Base-by-base conservation (phyloP, 2,113 vertebrate species). In the Lophochroa leadbeateri region DNA sequence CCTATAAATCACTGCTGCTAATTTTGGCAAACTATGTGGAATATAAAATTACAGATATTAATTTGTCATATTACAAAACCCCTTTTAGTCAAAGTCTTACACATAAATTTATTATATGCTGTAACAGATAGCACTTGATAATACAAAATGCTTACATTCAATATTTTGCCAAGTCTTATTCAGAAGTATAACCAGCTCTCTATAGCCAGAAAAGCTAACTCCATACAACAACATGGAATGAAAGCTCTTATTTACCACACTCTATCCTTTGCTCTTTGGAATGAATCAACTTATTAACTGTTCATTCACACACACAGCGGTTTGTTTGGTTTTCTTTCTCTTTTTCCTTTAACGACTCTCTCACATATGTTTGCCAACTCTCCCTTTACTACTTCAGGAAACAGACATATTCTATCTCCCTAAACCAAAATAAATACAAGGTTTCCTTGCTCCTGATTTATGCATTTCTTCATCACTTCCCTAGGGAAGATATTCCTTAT, bases 211-310 rank as follows among this genome's bases (percentile, higher is more conserved):
- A 94, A 94, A 82, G 67, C 61, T 75, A 85, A 39, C 39, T 39
- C 12, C 39, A 39, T 13, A 39, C 39, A 91, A 83, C 53, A 86
- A 75, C 43, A 43, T 6, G 21, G 41, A 92, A 85, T 46, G n/a
- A 91, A 93, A 92, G 85, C 64, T 77, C 69, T 85, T 88, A 82
- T 72, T 95, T 92, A 94, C 70, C 41, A 52, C 41, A 44, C 35
- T 83, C 86, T 37, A 68, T 37, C 60, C 76, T 76, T 76, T 64
- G 20, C 80, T 87, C 52, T 91, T 72, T 9, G 5, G 41, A 88
- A 94, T 72, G 25, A 91, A 86, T 46, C 37, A 58, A 2, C 2
- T 86, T 90, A 86, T 72, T 93, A 93, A 71, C 57, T 57, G 64
- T 21, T 70, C 23, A 31, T 6, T 5, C 29, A 18, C 53, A 41